Percentiles rank a stretch among this genome's conserved stretches.
Conservation (phyloP, 2,888 invertebrate genomes). For the Muschampia plurimacula region DNA sequence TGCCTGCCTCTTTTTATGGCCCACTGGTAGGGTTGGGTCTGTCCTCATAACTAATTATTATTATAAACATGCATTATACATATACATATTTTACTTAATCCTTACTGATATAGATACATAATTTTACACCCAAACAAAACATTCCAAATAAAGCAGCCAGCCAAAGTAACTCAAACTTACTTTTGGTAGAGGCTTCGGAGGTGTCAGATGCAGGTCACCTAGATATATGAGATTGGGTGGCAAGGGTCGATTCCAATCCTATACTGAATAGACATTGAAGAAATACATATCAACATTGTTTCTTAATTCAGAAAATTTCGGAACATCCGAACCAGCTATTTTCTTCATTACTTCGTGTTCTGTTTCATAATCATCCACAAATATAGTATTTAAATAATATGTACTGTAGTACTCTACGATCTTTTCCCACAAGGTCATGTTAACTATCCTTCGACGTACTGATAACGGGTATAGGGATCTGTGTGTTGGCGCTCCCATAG, state of each 20-base stretch:
- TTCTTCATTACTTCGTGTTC: slow-evolving; percentile 47
- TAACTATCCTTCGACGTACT: not conserved
- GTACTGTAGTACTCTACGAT: slow-evolving; percentile 1
- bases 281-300: slow-evolving; percentile 17
- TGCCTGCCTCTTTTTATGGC: too few relatives aligned
- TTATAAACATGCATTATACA: too few relatives aligned
- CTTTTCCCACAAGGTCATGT: not conserved
- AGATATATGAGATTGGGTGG: slow-evolving; percentile 66
- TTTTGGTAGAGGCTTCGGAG: slow-evolving; percentile 50
- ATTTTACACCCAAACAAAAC: too few relatives aligned
- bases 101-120: too few relatives aligned
- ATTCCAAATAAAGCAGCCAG: too few relatives aligned
- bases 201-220: slow-evolving; percentile 65
- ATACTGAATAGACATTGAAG: slow-evolving; percentile 64
- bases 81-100: too few relatives aligned
- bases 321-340: slow-evolving; percentile 46
- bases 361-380: slow-evolving; percentile 25
- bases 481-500: slow-evolving; percentile 46
- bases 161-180: slow-evolving; percentile 46
- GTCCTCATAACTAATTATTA: too few relatives aligned
- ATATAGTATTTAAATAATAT: slow-evolving; percentile 14
- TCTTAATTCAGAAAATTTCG: not conserved
- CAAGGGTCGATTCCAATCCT: slow-evolving; percentile 61
- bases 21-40: too few relatives aligned
- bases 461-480: slow-evolving; percentile 39